A percentile compares a stretch with the other conserved stretches of the same genome.
Evolutionary conservation across 2,797 vertebrate species (phyloP).

Genomic region (Nannoperca australis): DNA sequence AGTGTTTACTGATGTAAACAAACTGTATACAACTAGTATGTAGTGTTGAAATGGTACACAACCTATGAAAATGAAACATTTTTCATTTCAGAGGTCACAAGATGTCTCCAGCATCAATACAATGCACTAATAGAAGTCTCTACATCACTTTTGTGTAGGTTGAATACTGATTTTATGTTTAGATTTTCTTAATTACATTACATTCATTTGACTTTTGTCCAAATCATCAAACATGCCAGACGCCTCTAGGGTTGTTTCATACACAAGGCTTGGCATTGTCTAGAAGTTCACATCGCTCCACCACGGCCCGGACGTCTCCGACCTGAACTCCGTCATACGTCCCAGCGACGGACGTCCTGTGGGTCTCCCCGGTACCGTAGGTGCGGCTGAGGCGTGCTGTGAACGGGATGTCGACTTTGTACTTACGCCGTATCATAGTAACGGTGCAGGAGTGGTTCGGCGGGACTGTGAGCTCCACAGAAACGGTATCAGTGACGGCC

Average conservation of each 20-base stretch:
- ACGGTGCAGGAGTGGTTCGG: slow-evolving; percentile 69
- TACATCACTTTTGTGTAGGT: too few species aligned
- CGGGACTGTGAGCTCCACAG: slow-evolving; percentile 58
- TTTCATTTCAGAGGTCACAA: too few species aligned
- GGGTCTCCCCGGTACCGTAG: slow-evolving; percentile 62
- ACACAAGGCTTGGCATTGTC: slow-evolving; percentile 54
- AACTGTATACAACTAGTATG: too few species aligned
- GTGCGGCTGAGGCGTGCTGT: slow-evolving; percentile 66
- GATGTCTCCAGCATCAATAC: too few species aligned
- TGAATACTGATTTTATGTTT: too few species aligned
- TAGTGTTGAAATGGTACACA: too few species aligned
- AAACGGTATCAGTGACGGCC: slow-evolving; percentile 47
- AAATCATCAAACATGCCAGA: too few species aligned
- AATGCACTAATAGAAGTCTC: too few species aligned
- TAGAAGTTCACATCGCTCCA: slow-evolving; percentile 66
- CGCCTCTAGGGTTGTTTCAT: background rate
- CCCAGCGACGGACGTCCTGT: slow-evolving; percentile 61
- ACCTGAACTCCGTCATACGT: slow-evolving; percentile 66
- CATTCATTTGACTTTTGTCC: too few species aligned
- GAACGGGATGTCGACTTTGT: slow-evolving; percentile 67
- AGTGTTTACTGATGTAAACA: too few species aligned
- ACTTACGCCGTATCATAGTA: slow-evolving; percentile 61
- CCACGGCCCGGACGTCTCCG: slow-evolving; percentile 57
- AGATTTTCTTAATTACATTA: too few species aligned
- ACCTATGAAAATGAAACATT: too few species aligned